A percentile compares a stretch with the other conserved stretches of the same genome.
These are phyloP conservation scores for Epinotia brunnichana DNA, from an alignment of 2,888 invertebrate species.

Conservation along the genomic window DNA sequence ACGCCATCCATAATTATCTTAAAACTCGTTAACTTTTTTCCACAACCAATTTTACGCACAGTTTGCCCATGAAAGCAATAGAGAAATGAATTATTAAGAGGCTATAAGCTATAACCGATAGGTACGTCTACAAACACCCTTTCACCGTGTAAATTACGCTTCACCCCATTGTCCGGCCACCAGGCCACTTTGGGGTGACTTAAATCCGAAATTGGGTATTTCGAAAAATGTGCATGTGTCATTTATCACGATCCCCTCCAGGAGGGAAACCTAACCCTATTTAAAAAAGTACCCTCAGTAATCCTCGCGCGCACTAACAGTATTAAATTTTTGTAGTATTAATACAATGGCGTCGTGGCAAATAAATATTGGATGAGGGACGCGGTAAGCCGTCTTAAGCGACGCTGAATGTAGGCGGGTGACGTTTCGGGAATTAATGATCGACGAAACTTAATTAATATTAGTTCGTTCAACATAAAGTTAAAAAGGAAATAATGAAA, in stretches of 20 bases:
- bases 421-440: slow-evolving; percentile 39
- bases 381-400: slow-evolving; percentile 76
- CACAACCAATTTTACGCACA: slow-evolving; percentile 69
- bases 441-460: slow-evolving; percentile 40
- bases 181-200: slow-evolving; percentile 84
- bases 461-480: slow-evolving; percentile 19
- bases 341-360: slow-evolving; percentile 75
- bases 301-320: slow-evolving; percentile 79
- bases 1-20: slow-evolving; percentile 57
- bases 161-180: slow-evolving; percentile 74
- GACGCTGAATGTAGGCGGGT: slow-evolving; percentile 60
- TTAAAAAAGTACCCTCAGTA: slow-evolving; percentile 81
- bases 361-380: slow-evolving; percentile 79
- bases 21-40: slow-evolving; percentile 67
- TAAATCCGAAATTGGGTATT: slow-evolving; percentile 85
- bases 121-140: slow-evolving; percentile 64
- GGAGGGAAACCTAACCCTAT: slow-evolving; percentile 79
- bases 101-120: slow-evolving; percentile 73
- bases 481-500: slow-evolving; percentile 13
- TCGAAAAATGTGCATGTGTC: slow-evolving; percentile 85
- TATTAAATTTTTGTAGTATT: slow-evolving; percentile 81
- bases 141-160: slow-evolving; percentile 75
- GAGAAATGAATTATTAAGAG: slow-evolving; percentile 77
- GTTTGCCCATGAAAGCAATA: slow-evolving; percentile 68
- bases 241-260: slow-evolving; percentile 79